A percentile compares a stretch with the other conserved stretches of the same genome.
These are phyloP conservation scores for Hephaestus fuliginosus DNA, from an alignment of 2,797 vertebrate species.

Conservation along the genomic window DNA sequence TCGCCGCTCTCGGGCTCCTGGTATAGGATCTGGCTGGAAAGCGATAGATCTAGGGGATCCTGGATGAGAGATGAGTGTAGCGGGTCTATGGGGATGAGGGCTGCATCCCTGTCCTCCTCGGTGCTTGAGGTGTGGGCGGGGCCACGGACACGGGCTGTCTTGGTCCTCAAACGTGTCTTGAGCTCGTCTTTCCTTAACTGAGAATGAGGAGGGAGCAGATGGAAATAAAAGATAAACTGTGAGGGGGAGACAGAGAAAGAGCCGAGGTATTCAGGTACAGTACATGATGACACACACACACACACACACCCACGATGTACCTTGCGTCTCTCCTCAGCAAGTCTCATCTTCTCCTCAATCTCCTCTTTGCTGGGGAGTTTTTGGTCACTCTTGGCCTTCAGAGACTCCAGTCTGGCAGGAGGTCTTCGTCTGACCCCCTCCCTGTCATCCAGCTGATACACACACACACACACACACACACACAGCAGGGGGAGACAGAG, in stretches of 20 bases:
- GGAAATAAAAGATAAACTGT: background rate
- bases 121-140: background rate
- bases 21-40: conserved; percentile 11
- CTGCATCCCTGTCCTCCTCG: background rate
- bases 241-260: background rate
- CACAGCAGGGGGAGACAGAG: conserved; percentile 35
- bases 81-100: conserved; percentile 25
- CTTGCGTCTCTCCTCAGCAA: conserved; percentile 81
- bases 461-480: conserved; percentile 26
- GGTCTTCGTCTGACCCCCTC: conserved; percentile 78
- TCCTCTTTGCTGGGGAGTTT: conserved; percentile 80
- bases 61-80: conserved; percentile 22
- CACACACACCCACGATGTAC: conserved; percentile 49
- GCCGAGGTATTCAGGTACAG: too few species aligned
- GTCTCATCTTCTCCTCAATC: conserved; percentile 85
- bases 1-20: conserved; percentile 44
- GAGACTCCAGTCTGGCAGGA: conserved; percentile 88
- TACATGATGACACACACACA: background rate
- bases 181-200: conserved; percentile 86
- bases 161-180: conserved; percentile 78
- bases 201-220: conserved; percentile 12
- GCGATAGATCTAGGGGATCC: background rate
- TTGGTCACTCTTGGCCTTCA: conserved; percentile 77
- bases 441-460: conserved; percentile 77
- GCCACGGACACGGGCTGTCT: conserved; percentile 70